Conservation (phyloP, 1,140 invertebrate species). For the Holcopasites calliopsidis region DNA sequence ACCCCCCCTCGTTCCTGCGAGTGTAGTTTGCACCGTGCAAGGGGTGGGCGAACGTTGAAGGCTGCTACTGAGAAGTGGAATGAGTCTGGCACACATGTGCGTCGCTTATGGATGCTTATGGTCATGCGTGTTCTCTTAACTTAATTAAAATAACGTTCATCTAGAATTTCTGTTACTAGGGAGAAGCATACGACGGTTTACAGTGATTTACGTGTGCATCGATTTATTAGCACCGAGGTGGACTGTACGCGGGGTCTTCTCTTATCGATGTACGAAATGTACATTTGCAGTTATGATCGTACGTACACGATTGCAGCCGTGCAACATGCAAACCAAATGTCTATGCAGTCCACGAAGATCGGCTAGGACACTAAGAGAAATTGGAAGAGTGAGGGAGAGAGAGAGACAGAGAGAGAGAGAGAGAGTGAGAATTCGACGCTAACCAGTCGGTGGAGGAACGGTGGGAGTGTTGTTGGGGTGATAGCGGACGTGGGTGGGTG, state of each 20-base stretch:
- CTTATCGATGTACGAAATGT: conserved; percentile 30
- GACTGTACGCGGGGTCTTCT: neutral
- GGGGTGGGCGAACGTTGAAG: conserved; percentile 1
- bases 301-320: neutral
- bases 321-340: conserved; percentile 34
- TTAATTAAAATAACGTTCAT: neutral
- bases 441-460: conserved; percentile 57
- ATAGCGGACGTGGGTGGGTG: conserved; percentile 69
- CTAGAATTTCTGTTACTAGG: neutral
- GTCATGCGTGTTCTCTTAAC: neutral
- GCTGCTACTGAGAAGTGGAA: conserved; percentile 18
- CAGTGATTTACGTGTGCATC: neutral
- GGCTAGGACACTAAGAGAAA: conserved; percentile 40
- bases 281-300: conserved; percentile 41
- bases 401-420: conserved; percentile 26
- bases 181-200: neutral
- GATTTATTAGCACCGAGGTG: neutral
- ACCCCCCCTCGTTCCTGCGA: conserved; percentile 46
- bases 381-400: conserved; percentile 21
- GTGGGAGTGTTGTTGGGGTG: conserved; percentile 66
- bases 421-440: conserved; percentile 56
- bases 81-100: conserved; percentile 32
- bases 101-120: neutral
- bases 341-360: conserved; percentile 48
- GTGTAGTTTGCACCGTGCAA: conserved; percentile 51